Evolutionary conservation across 2,113 vertebrate species (phyloP).

Genomic region (Bucco capensis): DNA sequence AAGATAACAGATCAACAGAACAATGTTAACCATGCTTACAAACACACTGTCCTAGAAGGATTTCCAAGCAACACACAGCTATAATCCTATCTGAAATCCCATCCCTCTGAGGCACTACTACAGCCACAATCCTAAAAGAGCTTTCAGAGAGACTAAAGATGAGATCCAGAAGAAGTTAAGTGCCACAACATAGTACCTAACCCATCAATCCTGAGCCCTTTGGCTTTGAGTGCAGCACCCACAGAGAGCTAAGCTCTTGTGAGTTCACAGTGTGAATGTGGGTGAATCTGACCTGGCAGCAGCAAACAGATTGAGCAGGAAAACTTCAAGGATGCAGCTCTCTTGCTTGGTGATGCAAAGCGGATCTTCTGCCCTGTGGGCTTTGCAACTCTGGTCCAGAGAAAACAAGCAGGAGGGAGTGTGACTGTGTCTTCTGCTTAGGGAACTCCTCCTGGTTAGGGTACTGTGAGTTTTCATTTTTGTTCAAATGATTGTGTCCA

Average conservation of each 20-base stretch:
- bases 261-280: accelerated
- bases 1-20: neutral
- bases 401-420: neutral
- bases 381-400: neutral
- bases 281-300: neutral
- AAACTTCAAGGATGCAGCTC: neutral
- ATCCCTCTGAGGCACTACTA: neutral
- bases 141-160: neutral
- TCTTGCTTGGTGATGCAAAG: neutral
- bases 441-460: neutral
- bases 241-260: neutral
- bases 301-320: neutral
- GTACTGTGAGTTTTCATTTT: neutral
- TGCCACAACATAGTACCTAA: neutral
- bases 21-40: no score
- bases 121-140: accelerated
- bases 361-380: neutral
- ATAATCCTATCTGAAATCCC: neutral
- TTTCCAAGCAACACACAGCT: neutral
- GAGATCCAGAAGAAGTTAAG: neutral
- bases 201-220: no score
- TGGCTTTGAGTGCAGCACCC: neutral
- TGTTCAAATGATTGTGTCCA: neutral
- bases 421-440: neutral
- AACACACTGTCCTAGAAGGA: neutral